Conservation (phyloP, 35 echinoderm and acorn worm species). For the Diadema setosum region DNA sequence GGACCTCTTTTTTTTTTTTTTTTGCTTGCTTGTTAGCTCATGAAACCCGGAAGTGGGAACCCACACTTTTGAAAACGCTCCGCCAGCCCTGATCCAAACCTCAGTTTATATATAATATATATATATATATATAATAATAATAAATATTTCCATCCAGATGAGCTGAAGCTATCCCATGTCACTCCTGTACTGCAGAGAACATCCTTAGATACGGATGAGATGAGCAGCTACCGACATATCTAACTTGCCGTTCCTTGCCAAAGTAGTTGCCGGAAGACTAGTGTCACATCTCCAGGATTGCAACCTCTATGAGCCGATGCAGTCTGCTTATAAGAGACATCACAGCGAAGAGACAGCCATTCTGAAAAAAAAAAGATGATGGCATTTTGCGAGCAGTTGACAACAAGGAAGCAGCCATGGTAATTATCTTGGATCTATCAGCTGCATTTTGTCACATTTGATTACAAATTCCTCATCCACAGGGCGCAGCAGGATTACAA, state of each 20-base stretch:
- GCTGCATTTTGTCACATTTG: conserved; percentile 52
- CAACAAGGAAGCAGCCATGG: background rate
- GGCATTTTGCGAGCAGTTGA: too few species aligned
- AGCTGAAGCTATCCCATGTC: conserved; percentile 19
- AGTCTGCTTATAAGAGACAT: conserved; percentile 2
- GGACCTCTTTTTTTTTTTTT: too few species aligned
- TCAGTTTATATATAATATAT: background rate
- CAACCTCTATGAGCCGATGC: background rate
- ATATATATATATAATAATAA: background rate
- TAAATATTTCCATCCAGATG: background rate
- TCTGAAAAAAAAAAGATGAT: too few species aligned
- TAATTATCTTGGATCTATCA: conserved; percentile 52
- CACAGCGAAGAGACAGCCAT: conserved; percentile 42
- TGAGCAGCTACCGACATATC: conserved; percentile 57
- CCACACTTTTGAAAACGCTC: too few species aligned
- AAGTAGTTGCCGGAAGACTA: conserved; percentile 39
- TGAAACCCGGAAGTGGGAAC: too few species aligned
- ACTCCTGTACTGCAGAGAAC: conserved; percentile 61
- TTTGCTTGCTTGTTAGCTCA: too few species aligned
- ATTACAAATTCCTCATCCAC: conserved; percentile 42
- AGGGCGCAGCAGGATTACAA: background rate
- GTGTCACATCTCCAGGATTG: background rate
- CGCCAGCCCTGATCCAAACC: background rate
- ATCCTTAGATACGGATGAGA: conserved; percentile 25
- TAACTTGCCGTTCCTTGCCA: conserved; percentile 51